These are phyloP conservation scores for Scopus umbretta DNA, from an alignment of 2,113 vertebrate genomes.

Conservation along the genomic window DNA sequence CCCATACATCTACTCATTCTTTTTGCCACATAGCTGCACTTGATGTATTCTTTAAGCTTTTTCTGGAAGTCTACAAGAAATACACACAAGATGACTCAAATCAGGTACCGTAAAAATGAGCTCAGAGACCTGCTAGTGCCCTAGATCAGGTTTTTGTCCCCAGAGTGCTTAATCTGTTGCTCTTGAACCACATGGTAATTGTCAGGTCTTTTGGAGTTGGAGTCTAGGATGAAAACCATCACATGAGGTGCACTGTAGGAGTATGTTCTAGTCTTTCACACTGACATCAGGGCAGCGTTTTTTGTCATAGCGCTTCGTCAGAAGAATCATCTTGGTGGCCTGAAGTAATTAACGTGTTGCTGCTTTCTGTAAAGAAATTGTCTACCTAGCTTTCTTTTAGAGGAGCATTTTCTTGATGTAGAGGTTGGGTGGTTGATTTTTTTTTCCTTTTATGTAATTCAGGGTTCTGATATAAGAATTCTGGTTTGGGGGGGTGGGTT, in stretches of 20 bases:
- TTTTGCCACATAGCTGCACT: background rate
- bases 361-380: background rate
- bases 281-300: background rate
- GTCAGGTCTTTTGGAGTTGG: background rate
- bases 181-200: background rate
- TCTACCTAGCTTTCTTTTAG: background rate
- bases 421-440: background rate
- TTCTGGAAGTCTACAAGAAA: background rate
- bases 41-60: background rate
- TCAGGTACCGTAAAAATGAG: background rate
- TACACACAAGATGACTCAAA: background rate
- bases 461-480: background rate
- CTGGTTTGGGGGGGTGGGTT: no score
- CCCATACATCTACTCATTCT: background rate
- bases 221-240: background rate
- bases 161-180: background rate
- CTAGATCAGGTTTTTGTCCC: background rate
- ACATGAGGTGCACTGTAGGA: fast-evolving
- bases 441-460: background rate
- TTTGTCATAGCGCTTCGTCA: background rate
- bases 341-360: background rate
- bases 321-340: background rate
- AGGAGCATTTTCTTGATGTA: background rate
- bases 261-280: background rate
- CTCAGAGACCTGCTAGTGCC: background rate